A percentile compares a stretch with the other conserved stretches of the same genome.
Conservation (phyloP, 2,888 invertebrate genomes). For the Drosophila paranaensis region DNA sequence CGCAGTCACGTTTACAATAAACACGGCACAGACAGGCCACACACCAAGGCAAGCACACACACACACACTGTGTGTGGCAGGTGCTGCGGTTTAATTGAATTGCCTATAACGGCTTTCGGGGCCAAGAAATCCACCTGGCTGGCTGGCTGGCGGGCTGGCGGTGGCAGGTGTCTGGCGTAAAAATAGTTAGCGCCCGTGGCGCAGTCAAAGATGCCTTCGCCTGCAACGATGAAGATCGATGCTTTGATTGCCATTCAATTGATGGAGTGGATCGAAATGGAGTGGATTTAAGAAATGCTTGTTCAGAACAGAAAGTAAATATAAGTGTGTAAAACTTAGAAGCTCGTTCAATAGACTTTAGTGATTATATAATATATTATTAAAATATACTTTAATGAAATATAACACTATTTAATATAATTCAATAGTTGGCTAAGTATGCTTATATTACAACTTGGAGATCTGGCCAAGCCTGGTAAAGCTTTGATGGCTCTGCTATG, state of each 20-base stretch:
- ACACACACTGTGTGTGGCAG: conserved; percentile 37
- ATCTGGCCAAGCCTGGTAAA: conserved; percentile 5
- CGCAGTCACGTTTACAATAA: conserved; percentile 76
- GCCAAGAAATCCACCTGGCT: conserved; percentile 19
- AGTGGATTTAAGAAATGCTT: conserved; percentile 9
- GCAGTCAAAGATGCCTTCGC: conserved; percentile 44
- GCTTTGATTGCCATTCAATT: conserved; percentile 30
- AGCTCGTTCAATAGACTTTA: too few species aligned
- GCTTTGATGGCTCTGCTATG: conserved; percentile 7
- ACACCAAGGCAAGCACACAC: conserved; percentile 19
- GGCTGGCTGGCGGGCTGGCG: conserved; percentile 1
- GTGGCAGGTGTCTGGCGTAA: conserved; percentile 26
- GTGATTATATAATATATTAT: neutral
- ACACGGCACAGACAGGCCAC: conserved; percentile 46
- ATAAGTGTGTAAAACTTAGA: neutral
- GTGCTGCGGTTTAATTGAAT: conserved; percentile 74
- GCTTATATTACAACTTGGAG: neutral
- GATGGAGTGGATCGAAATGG: conserved; percentile 38
- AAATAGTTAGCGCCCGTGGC: conserved; percentile 30
- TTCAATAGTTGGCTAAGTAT: neutral
- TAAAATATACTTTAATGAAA: neutral
- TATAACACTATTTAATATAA: neutral
- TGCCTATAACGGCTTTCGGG: conserved; percentile 28
- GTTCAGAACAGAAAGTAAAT: neutral
- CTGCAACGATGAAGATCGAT: conserved; percentile 64